Evolutionary conservation across 2,113 vertebrate genomes (phyloP), one percentile per base, ranked within the genome.

Genomic region (Meles meles): DNA sequence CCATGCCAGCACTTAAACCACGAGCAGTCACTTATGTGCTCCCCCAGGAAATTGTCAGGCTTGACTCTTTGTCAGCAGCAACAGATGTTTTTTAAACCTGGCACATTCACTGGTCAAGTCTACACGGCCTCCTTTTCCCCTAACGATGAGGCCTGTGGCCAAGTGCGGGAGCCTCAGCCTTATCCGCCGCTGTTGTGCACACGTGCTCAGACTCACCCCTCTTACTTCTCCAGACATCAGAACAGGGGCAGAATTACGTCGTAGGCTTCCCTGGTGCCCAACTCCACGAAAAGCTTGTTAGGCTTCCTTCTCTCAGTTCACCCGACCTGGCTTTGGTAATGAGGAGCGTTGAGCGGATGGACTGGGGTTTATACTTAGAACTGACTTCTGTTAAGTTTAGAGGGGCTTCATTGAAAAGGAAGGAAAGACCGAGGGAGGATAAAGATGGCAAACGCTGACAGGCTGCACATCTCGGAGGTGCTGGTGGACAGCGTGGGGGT

Each of bases 231-330:
- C 20, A 17, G 42, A 11, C n/a, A 0, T 49, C 3, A 4, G 49
- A 92, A 86, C 3, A 15, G 13, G 31, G 34, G 15, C n/a, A 14
- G 57, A 42, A 13, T 67, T 34, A 29, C 20, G 47, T 83, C 39
- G 1, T 25, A 65, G 52, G 12, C 14, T 65, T 83, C 49, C n/a
- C 9, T 80, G 8, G 7, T 17, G 69, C 79, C 0, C 2, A 5
- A 31, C 15, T 71, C 7, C 6, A 2, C 69, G 57, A 69, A 57
- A 61, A 29, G 6, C 15, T 77, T 72, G 2, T 83, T 44, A 44
- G 49, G 27, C 85, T 69, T 86, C 9, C 8, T 93, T 91, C 18
- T 96, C 52, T 76, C 1, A 55, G 47, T 57, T 94, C 39, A 34
- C 11, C 27, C 18, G 65, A 27, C 52, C 3, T 92, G 57, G 3